A percentile compares a stretch with the other conserved stretches of the same genome.
phyloP scores from a whole-genome alignment of 2,113 vertebrate species.

The Brachionichthys hirsutus region DNA sequence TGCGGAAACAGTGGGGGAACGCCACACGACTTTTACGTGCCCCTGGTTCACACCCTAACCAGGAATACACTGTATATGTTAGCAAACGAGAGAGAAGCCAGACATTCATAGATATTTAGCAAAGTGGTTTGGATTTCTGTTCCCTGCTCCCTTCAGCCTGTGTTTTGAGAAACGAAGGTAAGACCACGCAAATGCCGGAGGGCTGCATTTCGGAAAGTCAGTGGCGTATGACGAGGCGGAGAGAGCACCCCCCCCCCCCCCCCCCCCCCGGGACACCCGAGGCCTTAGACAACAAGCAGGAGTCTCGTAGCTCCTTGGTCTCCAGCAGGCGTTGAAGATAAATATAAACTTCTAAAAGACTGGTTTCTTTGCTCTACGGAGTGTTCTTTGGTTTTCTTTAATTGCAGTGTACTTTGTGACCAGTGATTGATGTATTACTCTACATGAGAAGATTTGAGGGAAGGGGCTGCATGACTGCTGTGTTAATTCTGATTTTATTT shows the following conservation, averaged over 20 bases:
- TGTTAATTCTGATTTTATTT: constrained; percentile 81
- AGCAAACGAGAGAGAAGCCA: constrained; percentile 68
- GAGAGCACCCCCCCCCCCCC: constrained; percentile 13
- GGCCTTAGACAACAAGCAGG: constrained; percentile 29
- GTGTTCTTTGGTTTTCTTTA: constrained; percentile 35
- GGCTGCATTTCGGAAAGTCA: constrained; percentile 29
- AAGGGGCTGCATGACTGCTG: constrained; percentile 39
- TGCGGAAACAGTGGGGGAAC: constrained; percentile 43
- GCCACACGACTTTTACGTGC: constrained; percentile 61
- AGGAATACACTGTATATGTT: constrained; percentile 77
- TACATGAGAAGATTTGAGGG: constrained; percentile 49
- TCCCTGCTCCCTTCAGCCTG: constrained; percentile 42
- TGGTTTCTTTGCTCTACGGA: constrained; percentile 55
- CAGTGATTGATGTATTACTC: constrained; percentile 72
- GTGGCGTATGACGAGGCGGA: constrained; percentile 35
- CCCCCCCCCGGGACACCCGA: constrained; percentile 26
- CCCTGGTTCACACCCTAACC: constrained; percentile 73
- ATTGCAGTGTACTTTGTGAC: constrained; percentile 72
- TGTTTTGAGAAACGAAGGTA: constrained; percentile 52
- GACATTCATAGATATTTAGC: constrained; percentile 69
- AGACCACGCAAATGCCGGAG: constrained; percentile 17
- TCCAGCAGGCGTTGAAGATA: constrained; percentile 47
- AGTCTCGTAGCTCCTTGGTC: constrained; percentile 37
- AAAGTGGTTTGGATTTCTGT: constrained; percentile 64
- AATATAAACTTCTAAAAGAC: constrained; percentile 57